These are phyloP conservation scores for Ceratina calcarata DNA, from an alignment of 1,140 invertebrate species.

Conservation along the genomic window DNA sequence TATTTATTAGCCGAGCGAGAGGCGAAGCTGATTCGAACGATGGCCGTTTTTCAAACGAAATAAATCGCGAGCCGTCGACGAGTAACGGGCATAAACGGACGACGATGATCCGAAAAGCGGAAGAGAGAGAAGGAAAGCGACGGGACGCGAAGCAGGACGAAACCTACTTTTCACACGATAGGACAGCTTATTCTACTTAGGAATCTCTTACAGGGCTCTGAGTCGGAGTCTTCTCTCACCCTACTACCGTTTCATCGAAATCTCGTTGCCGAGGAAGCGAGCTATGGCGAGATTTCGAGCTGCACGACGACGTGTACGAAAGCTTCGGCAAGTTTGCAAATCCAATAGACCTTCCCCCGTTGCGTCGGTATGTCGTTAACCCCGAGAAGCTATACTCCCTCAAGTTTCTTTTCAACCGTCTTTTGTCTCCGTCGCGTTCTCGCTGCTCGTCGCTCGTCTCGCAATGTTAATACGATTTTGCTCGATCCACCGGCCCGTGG, in stretches of 20 bases:
- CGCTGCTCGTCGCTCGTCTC: not conserved
- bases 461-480: too few relatives aligned
- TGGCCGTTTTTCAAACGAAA: not conserved
- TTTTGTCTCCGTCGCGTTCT: not conserved
- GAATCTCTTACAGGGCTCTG: slow-evolving; percentile 7
- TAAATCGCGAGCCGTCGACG: not conserved
- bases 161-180: not conserved
- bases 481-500: too few relatives aligned
- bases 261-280: slow-evolving; percentile 22
- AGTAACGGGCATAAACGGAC: not conserved
- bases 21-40: too few relatives aligned
- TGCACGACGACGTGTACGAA: slow-evolving; percentile 19
- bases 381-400: not conserved
- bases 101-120: not conserved
- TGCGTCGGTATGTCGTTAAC: slow-evolving; percentile 19
- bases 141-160: not conserved
- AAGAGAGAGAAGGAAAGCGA: too few relatives aligned
- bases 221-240: not conserved
- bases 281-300: slow-evolving; percentile 19
- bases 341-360: slow-evolving; percentile 23
- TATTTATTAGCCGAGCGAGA: too few relatives aligned
- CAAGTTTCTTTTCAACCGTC: not conserved
- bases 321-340: slow-evolving; percentile 31
- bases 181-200: slow-evolving; percentile 25
- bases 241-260: slow-evolving; percentile 23